These are phyloP conservation scores for Bombyx mori DNA, from an alignment of 1,140 invertebrate genomes.

Conservation along the genomic window DNA sequence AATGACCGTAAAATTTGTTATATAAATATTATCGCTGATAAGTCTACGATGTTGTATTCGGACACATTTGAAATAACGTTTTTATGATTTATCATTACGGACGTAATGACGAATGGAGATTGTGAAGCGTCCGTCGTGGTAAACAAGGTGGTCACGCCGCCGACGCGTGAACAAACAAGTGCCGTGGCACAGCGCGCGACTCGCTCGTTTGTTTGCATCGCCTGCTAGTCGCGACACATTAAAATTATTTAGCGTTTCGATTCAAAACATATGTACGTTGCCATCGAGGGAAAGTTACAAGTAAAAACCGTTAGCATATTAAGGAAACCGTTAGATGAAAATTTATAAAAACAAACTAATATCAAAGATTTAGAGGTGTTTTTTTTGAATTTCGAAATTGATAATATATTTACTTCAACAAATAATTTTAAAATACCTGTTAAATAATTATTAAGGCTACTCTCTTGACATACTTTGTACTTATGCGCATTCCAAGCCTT, in stretches of 20 bases:
- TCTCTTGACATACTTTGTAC: not conserved
- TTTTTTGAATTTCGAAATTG: no score
- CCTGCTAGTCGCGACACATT: no score
- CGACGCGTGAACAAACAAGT: slow-evolving; percentile 68
- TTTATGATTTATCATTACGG: slow-evolving; percentile 19
- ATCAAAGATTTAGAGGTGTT: no score
- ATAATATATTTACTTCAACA: no score
- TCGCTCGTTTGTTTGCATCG: slow-evolving; percentile 4
- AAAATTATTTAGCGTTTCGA: no score
- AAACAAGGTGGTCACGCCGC: slow-evolving; percentile 62
- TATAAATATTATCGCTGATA: no score
- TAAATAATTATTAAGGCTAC: not conserved
- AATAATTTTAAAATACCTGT: no score
- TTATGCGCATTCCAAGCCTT: not conserved
- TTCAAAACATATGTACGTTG: no score
- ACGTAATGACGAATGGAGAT: slow-evolving; percentile 42
- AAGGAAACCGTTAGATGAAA: not conserved
- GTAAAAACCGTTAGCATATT: slow-evolving; percentile 5
- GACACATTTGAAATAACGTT: slow-evolving; percentile 4
- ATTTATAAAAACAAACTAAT: no score
- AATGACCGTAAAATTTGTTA: no score
- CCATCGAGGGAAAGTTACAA: no score
- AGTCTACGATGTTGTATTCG: no score
- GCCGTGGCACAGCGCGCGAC: slow-evolving; percentile 30
- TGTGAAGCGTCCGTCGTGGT: slow-evolving; percentile 45